Conservation (phyloP, 2,113 vertebrate species). For the Vimba vimba region DNA sequence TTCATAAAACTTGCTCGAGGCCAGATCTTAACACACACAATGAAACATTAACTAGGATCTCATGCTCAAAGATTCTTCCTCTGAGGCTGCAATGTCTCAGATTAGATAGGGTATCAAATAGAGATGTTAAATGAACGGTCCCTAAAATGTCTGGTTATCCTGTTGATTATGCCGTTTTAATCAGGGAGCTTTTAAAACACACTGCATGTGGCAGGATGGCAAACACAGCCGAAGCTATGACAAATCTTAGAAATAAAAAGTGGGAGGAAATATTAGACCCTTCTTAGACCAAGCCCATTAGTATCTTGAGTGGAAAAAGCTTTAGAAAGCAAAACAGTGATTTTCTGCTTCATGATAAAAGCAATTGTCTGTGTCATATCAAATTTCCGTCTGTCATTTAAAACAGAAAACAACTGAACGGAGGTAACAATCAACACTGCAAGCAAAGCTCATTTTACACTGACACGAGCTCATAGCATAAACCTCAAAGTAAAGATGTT, state of each 20-base stretch:
- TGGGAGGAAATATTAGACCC: constrained; percentile 38
- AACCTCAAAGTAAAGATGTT: constrained; percentile 22
- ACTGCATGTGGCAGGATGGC: constrained; percentile 8
- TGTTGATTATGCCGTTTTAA: constrained; percentile 15
- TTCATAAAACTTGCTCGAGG: constrained; percentile 15
- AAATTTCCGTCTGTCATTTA: constrained; percentile 18
- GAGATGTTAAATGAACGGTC: not conserved
- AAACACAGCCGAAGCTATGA: constrained; percentile 5
- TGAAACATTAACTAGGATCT: not conserved
- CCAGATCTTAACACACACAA: constrained; percentile 17
- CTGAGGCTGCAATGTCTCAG: not conserved
- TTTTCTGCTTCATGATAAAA: constrained; percentile 22
- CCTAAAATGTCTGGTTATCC: not conserved
- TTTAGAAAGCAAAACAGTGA: constrained; percentile 17
- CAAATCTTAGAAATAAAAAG: constrained; percentile 42
- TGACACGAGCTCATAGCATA: not conserved
- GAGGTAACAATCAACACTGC: constrained; percentile 14
- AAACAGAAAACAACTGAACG: not conserved
- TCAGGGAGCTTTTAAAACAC: not conserved
- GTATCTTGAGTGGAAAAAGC: constrained; percentile 19
- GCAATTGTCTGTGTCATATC: constrained; percentile 13
- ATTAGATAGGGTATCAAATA: not conserved
- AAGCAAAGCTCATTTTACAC: not conserved
- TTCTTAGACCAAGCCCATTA: constrained; percentile 48
- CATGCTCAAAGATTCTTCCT: not conserved